Percentiles rank a stretch among this genome's conserved stretches.
Evolutionary conservation across 2,797 vertebrate species (phyloP).

Genomic region (Dromococcyx pavoninus): DNA sequence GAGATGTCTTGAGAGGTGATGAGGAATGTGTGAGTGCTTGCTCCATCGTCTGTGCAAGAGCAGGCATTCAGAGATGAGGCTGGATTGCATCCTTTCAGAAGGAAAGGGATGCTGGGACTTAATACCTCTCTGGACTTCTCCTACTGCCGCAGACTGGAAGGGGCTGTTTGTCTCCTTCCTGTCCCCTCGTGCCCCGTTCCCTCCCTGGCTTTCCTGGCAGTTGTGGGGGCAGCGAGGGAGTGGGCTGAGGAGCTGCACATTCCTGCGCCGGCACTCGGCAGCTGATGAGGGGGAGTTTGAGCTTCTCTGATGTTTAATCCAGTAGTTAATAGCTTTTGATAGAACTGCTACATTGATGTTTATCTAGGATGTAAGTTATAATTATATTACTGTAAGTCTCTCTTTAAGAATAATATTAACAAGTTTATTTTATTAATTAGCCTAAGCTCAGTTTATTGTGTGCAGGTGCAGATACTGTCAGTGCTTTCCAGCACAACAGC

Average conservation of each 20-base stretch:
- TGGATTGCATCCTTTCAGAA: not conserved
- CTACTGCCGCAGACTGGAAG: not conserved
- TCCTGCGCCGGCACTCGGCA: rapidly evolving
- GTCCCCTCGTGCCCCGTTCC: not conserved
- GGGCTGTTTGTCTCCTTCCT: not conserved
- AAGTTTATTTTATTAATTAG: not conserved
- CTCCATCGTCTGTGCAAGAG: not conserved
- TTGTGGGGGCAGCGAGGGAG: rapidly evolving
- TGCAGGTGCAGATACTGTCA: not conserved
- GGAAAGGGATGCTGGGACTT: not conserved
- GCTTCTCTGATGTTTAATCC: not conserved
- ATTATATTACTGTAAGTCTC: not conserved
- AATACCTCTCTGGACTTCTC: not conserved
- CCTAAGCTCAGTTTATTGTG: not conserved
- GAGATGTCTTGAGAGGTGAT: not conserved
- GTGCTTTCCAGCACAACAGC: not conserved
- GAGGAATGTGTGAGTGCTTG: not conserved
- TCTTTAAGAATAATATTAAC: not conserved
- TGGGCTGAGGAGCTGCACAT: rapidly evolving
- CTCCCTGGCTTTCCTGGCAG: not conserved
- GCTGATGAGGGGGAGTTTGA: rapidly evolving
- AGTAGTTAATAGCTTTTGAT: not conserved
- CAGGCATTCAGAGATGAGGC: not conserved
- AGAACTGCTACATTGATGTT: not conserved
- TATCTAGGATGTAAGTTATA: not conserved